Percentiles rank a stretch among this genome's conserved stretches.
Conservation (phyloP, 2,113 vertebrate species). For the Cynocephalus volans region DNA sequence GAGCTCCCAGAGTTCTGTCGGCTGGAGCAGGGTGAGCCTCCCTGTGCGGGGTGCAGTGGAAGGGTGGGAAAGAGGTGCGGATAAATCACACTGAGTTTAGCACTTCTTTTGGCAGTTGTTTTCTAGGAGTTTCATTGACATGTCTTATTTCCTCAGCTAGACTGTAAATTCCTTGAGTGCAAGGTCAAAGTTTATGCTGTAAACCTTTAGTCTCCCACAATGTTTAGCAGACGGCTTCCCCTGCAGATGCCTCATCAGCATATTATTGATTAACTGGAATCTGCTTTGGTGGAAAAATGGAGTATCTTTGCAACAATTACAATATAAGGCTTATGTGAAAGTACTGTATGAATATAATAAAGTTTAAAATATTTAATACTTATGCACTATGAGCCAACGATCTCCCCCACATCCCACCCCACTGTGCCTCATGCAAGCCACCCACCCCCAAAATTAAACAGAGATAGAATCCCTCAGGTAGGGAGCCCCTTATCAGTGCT, state of each 20-base stretch:
- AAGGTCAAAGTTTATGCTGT: constrained; percentile 11
- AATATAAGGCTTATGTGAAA: background rate
- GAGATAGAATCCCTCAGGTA: background rate
- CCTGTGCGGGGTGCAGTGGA: background rate
- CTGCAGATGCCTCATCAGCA: constrained; percentile 57
- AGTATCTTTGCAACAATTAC: constrained; percentile 17
- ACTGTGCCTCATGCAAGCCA: background rate
- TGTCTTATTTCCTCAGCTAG: background rate
- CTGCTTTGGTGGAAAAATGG: background rate
- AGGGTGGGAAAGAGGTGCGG: background rate
- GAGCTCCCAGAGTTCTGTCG: background rate
- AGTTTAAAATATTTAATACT: background rate
- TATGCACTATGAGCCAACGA: background rate
- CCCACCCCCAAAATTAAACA: background rate
- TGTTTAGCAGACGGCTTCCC: constrained; percentile 22
- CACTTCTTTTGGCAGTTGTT: constrained; percentile 34
- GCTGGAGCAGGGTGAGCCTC: background rate
- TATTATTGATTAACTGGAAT: constrained; percentile 65
- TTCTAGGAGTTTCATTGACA: constrained; percentile 28
- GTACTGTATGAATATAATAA: background rate
- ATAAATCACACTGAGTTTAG: constrained; percentile 18
- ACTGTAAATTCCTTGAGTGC: constrained; percentile 1
- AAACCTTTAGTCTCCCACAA: constrained; percentile 65
- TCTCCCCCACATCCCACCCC: background rate
- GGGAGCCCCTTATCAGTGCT: background rate